phyloP scores from a whole-genome alignment of 2,797 vertebrate genomes.

The Sandelia bainsii region DNA sequence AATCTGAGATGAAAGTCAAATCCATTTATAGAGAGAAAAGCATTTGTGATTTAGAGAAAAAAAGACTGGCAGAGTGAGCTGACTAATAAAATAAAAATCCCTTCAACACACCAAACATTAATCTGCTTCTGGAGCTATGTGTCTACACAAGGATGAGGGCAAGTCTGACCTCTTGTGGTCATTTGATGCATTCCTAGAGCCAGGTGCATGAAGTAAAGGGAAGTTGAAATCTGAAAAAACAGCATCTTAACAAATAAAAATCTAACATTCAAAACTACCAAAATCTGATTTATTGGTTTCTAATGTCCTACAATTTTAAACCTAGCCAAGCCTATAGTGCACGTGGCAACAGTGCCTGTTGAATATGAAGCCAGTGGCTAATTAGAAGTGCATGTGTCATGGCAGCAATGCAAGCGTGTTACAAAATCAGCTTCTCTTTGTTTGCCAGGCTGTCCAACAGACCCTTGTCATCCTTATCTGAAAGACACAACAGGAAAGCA shows the following conservation, averaged over 20 bases:
- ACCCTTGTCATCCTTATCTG: slow-evolving; percentile 81
- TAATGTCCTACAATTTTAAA: neutral
- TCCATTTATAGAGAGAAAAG: slow-evolving; percentile 24
- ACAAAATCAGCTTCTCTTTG: slow-evolving; percentile 80
- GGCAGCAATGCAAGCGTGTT: slow-evolving; percentile 25
- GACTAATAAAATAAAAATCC: slow-evolving; percentile 40
- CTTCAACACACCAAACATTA: slow-evolving; percentile 12
- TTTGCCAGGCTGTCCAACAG: slow-evolving; percentile 72
- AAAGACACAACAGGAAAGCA: slow-evolving; percentile 18
- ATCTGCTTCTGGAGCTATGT: slow-evolving; percentile 20
- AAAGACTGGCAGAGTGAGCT: slow-evolving; percentile 38
- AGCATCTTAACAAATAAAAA: neutral
- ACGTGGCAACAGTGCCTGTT: neutral
- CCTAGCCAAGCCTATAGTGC: neutral
- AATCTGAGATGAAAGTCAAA: slow-evolving; percentile 6
- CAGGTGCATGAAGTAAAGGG: neutral
- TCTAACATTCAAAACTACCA: too few species aligned
- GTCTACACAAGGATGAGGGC: neutral
- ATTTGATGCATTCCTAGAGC: slow-evolving; percentile 28
- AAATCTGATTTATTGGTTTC: too few species aligned
- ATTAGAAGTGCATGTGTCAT: neutral
- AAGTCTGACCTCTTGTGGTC: slow-evolving; percentile 75
- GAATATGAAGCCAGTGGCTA: neutral
- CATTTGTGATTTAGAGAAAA: slow-evolving; percentile 16
- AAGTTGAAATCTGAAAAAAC: neutral